These are phyloP conservation scores for Orgyia antiqua DNA, from an alignment of 2,888 invertebrate genomes.

Conservation along the genomic window DNA sequence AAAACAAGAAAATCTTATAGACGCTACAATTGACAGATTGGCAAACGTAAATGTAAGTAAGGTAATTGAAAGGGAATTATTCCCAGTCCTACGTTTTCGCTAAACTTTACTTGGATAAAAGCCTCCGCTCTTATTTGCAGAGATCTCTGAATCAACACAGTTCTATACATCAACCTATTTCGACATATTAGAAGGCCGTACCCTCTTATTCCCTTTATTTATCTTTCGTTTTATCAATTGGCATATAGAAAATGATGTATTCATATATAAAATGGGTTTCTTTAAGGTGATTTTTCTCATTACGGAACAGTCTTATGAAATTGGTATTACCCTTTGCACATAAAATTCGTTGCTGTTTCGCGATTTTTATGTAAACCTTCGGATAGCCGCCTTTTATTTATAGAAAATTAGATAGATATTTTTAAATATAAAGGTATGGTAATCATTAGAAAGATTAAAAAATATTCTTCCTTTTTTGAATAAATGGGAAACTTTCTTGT, in stretches of 20 bases:
- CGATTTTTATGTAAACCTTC: too few relatives aligned
- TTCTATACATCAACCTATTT: constrained; percentile 22
- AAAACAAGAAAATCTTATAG: constrained; percentile 24
- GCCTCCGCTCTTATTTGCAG: constrained; percentile 23
- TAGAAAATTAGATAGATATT: too few relatives aligned
- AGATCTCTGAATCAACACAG: constrained; percentile 15
- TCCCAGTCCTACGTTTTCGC: constrained; percentile 20
- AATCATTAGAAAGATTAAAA: too few relatives aligned
- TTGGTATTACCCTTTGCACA: too few relatives aligned
- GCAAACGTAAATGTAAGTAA: constrained; percentile 28
- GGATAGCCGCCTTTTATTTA: too few relatives aligned
- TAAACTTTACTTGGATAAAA: constrained; percentile 33
- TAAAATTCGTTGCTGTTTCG: too few relatives aligned
- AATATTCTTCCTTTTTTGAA: too few relatives aligned
- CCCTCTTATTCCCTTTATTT: constrained; percentile 10
- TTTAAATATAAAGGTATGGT: too few relatives aligned
- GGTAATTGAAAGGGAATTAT: constrained; percentile 41
- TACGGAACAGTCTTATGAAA: too few relatives aligned
- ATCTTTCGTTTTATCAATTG: constrained; percentile 11
- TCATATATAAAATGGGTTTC: constrained; percentile 6
- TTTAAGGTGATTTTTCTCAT: constrained; percentile 1
- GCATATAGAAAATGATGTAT: constrained; percentile 13
- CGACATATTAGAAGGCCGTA: constrained; percentile 5
- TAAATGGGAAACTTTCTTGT: too few relatives aligned
- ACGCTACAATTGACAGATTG: constrained; percentile 30